Conservation (phyloP, 2,113 vertebrate genomes). For the Megaceryle maxima region DNA sequence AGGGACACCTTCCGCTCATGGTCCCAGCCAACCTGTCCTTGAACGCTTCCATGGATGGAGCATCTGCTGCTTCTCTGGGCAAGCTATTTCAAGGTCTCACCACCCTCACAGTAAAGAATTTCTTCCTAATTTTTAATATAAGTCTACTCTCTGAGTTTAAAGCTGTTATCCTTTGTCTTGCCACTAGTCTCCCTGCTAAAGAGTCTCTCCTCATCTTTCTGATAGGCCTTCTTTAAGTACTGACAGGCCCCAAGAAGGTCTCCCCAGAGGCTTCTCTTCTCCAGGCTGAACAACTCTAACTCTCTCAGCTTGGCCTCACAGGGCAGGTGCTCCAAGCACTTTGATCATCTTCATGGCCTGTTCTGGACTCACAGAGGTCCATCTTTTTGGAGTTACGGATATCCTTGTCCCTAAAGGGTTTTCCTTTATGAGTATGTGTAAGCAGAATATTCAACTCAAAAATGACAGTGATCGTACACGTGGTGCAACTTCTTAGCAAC, state of each 20-base stretch:
- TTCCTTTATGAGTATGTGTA: neutral
- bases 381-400: neutral
- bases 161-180: neutral
- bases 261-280: too few species aligned
- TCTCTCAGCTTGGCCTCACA: neutral
- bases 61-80: neutral
- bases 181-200: neutral
- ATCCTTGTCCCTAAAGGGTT: neutral
- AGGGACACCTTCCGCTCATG: neutral
- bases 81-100: neutral
- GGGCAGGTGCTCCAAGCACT: neutral
- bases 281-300: too few species aligned
- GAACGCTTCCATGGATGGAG: neutral
- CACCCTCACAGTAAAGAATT: neutral
- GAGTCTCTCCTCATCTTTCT: neutral
- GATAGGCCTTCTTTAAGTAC: too few species aligned
- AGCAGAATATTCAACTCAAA: neutral
- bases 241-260: too few species aligned
- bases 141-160: neutral
- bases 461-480: rapidly evolving
- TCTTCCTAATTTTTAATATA: neutral
- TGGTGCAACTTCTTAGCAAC: neutral
- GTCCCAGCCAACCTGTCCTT: neutral
- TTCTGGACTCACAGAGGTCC: too few species aligned
- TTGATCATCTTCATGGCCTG: neutral